phyloP scores from a whole-genome alignment of 2,797 vertebrate genomes.

The Urophycis tenuis region DNA sequence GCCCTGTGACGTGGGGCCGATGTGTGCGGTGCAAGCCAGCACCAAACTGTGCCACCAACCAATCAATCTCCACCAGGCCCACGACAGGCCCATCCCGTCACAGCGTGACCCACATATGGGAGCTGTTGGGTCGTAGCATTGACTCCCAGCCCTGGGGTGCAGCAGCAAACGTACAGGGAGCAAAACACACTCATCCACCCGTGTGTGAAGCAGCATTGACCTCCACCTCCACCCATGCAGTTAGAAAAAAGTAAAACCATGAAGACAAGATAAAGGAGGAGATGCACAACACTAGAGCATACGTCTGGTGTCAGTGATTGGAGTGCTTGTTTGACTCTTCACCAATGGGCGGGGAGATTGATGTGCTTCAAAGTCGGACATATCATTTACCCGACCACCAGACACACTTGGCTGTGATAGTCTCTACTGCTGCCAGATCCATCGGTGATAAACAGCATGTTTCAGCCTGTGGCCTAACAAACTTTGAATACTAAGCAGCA shows the following conservation, averaged over 20 bases:
- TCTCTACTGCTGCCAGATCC: not conserved
- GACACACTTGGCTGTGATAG: not conserved
- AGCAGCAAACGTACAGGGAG: not conserved
- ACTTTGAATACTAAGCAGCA: too few species aligned
- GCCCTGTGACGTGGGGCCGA: too few species aligned
- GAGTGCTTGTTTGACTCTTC: not conserved
- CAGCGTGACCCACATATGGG: not conserved
- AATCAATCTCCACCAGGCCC: not conserved
- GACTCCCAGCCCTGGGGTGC: conserved; percentile 9
- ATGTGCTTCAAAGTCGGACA: not conserved
- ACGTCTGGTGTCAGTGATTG: not conserved
- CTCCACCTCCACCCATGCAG: not conserved
- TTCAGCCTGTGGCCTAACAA: not conserved
- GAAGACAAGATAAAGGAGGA: not conserved
- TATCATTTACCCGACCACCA: not conserved
- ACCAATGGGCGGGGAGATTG: not conserved
- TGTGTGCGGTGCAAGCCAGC: not conserved
- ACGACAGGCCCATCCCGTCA: not conserved
- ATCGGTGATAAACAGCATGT: not conserved
- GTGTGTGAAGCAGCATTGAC: conserved; percentile 16
- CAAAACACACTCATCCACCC: conserved; percentile 18
- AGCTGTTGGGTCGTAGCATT: conserved; percentile 1
- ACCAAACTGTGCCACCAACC: not conserved
- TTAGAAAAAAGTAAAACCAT: not conserved
- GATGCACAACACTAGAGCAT: not conserved